Evolutionary conservation across 2,888 invertebrate species (phyloP), one percentile per base, ranked within the genome.

Genomic region (Cylindroiulus punctatus): DNA sequence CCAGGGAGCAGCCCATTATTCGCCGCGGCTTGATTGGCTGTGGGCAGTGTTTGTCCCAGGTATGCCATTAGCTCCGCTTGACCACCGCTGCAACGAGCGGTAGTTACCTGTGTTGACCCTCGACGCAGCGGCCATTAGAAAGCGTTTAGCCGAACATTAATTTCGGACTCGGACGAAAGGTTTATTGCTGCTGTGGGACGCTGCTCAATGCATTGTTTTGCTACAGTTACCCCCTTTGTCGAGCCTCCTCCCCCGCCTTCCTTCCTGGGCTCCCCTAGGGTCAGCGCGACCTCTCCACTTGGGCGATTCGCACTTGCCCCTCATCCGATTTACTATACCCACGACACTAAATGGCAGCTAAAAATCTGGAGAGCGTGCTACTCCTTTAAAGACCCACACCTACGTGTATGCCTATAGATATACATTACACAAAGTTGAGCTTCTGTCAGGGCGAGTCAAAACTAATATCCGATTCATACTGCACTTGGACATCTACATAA

Each of bases 91-190:
- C 57, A 81, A 44, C 84, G 44, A 84, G 44, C 44, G 42, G 82
- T 81, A 40, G 40, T 84, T 81, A 81, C 84, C 84, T 84, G 36
- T 26, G 26, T 42, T 84, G 14, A 42, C 42, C 26, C 84, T 84
- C 32, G 85, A 57, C 85, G 36, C 85, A 85, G 26, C 30, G 81
- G 81, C 32, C 85, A 85, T 85, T 85, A 85, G 81, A 85, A 85
- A 85, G 57, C 85, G 81, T 85, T 85, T 85, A 85, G 85, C 36
- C 36, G 81, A 36, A 81, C 85, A 85, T 85, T 85, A 85, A 85
- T 85, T 85, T 85, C 44, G 26, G 30, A 26, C 36, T 76, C 84
- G 81, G 42, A 47, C 84, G 84, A 84, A 84, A 84, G 44, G 84
- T 36, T 84, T 84, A 42, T 42, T 84, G 84, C 32, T 81, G 81